These are phyloP conservation scores for Lepetodrilus schrolli DNA, from an alignment of 2,888 invertebrate species.

Conservation along the genomic window DNA sequence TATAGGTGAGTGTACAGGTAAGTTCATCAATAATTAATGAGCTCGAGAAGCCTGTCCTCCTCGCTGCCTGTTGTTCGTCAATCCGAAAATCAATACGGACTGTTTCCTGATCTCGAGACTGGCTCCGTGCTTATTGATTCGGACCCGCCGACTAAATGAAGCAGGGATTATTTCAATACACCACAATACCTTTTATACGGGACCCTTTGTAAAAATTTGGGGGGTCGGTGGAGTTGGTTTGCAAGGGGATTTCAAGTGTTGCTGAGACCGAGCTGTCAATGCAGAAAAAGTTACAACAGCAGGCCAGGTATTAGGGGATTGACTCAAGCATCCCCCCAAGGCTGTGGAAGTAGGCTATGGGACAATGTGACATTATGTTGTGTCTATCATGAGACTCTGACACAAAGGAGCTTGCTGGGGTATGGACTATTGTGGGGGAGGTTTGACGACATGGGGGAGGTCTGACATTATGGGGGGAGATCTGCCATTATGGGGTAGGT, in stretches of 20 bases:
- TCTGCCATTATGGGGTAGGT: no score
- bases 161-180: slow-evolving; percentile 8
- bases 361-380: background rate
- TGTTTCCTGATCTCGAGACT: slow-evolving; percentile 21
- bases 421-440: no score
- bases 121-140: slow-evolving; percentile 13
- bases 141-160: slow-evolving; percentile 10
- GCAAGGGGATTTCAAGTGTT: background rate
- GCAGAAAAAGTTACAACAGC: background rate
- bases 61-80: background rate
- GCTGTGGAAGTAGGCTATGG: background rate
- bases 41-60: background rate
- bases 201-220: slow-evolving; percentile 9
- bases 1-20: slow-evolving; percentile 23
- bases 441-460: no score
- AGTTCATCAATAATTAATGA: slow-evolving; percentile 25
- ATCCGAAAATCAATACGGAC: slow-evolving; percentile 4
- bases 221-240: background rate
- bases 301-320: background rate
- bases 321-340: background rate
- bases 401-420: background rate
- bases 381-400: background rate
- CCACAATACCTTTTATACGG: background rate
- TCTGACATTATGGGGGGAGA: no score
- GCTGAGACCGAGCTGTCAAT: background rate